These are phyloP conservation scores for Hydriomena furcata DNA, from an alignment of 2,888 invertebrate genomes.

Conservation along the genomic window DNA sequence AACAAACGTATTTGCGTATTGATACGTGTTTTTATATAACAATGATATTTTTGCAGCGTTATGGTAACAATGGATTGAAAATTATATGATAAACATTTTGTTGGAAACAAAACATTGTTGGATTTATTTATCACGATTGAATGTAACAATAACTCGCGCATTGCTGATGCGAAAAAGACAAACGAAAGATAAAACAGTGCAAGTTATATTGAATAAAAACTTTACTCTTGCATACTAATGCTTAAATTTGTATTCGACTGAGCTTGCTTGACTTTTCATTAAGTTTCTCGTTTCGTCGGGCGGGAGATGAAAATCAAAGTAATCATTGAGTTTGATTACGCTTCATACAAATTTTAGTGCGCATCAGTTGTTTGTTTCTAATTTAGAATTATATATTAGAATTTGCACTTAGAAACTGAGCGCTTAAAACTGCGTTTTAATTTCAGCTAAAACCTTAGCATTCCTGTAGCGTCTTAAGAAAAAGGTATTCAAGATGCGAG, in stretches of 20 bases:
- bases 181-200: conserved; percentile 74
- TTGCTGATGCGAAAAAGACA: conserved; percentile 69
- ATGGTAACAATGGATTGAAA: conserved; percentile 31
- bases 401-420: neutral
- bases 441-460: conserved; percentile 39
- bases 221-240: conserved; percentile 82
- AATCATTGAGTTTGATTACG: conserved; percentile 75
- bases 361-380: conserved; percentile 34
- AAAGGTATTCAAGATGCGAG: conserved; percentile 59
- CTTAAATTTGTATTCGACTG: conserved; percentile 78
- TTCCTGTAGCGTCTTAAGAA: conserved; percentile 47
- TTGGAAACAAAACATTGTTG: conserved; percentile 37
- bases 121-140: conserved; percentile 50
- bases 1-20: conserved; percentile 18
- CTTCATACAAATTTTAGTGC: conserved; percentile 52
- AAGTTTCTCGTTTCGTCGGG: conserved; percentile 71
- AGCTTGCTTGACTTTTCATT: conserved; percentile 81
- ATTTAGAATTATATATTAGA: conserved; percentile 19
- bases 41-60: conserved; percentile 16
- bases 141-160: conserved; percentile 62
- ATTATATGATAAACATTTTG: conserved; percentile 46
- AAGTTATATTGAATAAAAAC: conserved; percentile 81
- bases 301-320: conserved; percentile 76
- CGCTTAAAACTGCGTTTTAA: conserved; percentile 18
- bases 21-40: conserved; percentile 20